These are phyloP conservation scores for Xanthia togata DNA, from an alignment of 2,888 invertebrate genomes.

Conservation along the genomic window DNA sequence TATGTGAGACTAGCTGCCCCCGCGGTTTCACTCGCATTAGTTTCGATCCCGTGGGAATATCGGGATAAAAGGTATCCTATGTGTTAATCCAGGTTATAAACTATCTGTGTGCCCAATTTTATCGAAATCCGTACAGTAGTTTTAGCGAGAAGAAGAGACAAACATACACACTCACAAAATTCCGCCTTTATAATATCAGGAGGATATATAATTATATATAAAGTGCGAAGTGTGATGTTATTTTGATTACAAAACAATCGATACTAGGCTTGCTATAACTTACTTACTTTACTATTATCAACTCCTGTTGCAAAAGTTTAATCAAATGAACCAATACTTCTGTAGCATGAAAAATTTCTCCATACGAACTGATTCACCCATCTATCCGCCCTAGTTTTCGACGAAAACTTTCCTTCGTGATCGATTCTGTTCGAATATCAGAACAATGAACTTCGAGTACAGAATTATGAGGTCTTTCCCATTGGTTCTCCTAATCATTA, in stretches of 20 bases:
- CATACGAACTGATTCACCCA: not conserved
- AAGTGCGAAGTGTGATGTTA: no score
- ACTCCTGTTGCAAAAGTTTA: not conserved
- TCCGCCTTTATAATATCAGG: no score
- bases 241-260: not conserved
- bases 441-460: conserved; percentile 18
- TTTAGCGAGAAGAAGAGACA: no score
- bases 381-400: not conserved
- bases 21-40: no score
- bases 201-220: no score
- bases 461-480: not conserved
- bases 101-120: no score
- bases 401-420: conserved; percentile 34
- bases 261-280: not conserved
- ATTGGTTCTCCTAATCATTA: conserved; percentile 41
- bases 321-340: not conserved
- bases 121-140: no score
- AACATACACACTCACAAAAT: no score
- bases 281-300: not conserved
- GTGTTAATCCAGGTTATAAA: no score
- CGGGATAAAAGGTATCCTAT: no score
- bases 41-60: no score
- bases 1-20: no score
- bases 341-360: not conserved
- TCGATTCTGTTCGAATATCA: conserved; percentile 39